Percentiles rank a stretch among this genome's conserved stretches.
Conservation (phyloP, 2,113 vertebrate species). For the Zapus hudsonius region DNA sequence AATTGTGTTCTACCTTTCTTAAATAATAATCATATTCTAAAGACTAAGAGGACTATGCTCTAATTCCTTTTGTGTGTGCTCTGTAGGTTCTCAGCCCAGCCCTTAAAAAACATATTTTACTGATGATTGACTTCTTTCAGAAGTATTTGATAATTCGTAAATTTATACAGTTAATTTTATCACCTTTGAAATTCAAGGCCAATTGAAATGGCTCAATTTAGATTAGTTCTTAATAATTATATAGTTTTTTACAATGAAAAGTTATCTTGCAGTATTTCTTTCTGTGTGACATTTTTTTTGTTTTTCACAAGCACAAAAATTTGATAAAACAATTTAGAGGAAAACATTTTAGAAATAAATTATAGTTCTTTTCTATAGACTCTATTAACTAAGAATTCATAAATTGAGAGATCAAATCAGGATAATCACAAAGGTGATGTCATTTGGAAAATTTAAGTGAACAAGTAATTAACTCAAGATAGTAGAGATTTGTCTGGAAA, state of each 20-base stretch:
- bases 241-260: neutral
- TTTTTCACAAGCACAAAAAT: neutral
- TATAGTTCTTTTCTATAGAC: neutral
- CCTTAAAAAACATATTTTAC: constrained; percentile 35
- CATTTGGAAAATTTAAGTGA: constrained; percentile 22
- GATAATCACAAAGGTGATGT: neutral
- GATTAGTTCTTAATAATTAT: constrained; percentile 37
- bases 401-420: neutral
- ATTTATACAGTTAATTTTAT: neutral
- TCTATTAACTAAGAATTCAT: neutral
- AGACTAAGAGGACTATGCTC: neutral
- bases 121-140: constrained; percentile 7
- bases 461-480: neutral
- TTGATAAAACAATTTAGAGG: neutral
- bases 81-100: neutral
- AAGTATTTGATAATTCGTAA: constrained; percentile 7
- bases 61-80: constrained; percentile 44
- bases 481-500: neutral
- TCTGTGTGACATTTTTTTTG: neutral
- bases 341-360: neutral
- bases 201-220: neutral
- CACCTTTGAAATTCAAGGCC: neutral
- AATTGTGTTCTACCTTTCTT: constrained; percentile 41
- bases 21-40: constrained; percentile 45
- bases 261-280: neutral